Percentiles rank a stretch among this genome's conserved stretches.
These are phyloP conservation scores for Andrena cerasifolii DNA, from an alignment of 1,140 invertebrate species.

Conservation along the genomic window DNA sequence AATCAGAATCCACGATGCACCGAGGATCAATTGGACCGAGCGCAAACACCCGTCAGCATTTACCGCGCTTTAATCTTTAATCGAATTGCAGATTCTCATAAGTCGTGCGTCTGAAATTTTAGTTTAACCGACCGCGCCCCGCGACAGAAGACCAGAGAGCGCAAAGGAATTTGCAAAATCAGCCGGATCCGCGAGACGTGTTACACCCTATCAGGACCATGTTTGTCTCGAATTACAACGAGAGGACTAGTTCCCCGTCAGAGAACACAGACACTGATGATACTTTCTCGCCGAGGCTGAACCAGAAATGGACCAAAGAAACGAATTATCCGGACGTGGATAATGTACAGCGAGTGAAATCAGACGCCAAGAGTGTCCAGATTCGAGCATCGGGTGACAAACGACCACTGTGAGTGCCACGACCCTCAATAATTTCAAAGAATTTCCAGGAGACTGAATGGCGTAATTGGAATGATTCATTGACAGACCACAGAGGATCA, in stretches of 20 bases:
- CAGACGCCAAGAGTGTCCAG: background rate
- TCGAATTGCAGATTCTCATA: background rate
- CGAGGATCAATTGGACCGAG: background rate
- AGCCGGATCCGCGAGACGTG: background rate
- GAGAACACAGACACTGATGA: conserved; percentile 43
- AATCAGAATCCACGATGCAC: background rate
- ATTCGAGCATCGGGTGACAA: background rate
- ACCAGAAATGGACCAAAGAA: conserved; percentile 7
- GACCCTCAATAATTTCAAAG: background rate
- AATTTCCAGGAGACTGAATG: no score
- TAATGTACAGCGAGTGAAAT: background rate
- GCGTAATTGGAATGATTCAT: no score
- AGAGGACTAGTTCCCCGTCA: conserved; percentile 27
- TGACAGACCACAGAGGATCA: conserved; percentile 48
- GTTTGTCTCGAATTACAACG: conserved; percentile 35
- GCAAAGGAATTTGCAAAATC: background rate
- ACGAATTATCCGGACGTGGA: background rate
- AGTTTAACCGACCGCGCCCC: background rate
- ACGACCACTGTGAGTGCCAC: conserved; percentile 15
- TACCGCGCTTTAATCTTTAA: background rate
- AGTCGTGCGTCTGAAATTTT: background rate
- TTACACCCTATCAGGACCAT: conserved; percentile 42
- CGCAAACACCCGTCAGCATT: background rate
- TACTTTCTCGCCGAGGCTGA: background rate
- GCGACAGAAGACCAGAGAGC: background rate